Conservation (phyloP, 1,140 invertebrate genomes). For the Drosophila prosaltans region DNA sequence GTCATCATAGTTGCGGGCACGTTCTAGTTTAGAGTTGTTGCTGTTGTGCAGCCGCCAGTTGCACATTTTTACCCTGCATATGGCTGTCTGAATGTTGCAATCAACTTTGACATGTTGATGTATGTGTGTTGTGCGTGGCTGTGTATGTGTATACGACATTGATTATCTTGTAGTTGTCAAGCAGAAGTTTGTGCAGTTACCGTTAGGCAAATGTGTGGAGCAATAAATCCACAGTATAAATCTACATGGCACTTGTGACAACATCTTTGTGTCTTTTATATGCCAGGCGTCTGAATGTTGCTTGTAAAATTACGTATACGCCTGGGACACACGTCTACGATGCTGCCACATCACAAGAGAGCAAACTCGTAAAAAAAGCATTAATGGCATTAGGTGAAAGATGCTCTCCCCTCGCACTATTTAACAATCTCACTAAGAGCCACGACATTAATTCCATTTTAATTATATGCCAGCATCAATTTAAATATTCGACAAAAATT, state of each 20-base stretch:
- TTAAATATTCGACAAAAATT: slow-evolving; percentile 14
- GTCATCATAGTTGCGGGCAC: slow-evolving; percentile 42
- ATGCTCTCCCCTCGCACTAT: slow-evolving; percentile 47
- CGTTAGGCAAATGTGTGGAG: slow-evolving; percentile 44
- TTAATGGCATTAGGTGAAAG: slow-evolving; percentile 21
- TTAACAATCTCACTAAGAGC: slow-evolving; percentile 34
- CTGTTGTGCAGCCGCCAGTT: slow-evolving; percentile 35
- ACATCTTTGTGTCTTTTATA: slow-evolving; percentile 46
- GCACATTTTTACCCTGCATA: slow-evolving; percentile 44
- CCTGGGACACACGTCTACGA: slow-evolving; percentile 7
- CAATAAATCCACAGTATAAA: slow-evolving; percentile 60
- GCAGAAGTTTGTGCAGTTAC: slow-evolving; percentile 29
- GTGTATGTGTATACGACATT: slow-evolving; percentile 59
- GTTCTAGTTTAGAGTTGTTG: slow-evolving; percentile 30
- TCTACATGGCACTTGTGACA: slow-evolving; percentile 42
- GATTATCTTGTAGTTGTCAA: slow-evolving; percentile 66
- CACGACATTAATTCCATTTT: slow-evolving; percentile 49
- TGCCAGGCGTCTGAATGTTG: slow-evolving; percentile 15
- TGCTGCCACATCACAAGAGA: not conserved
- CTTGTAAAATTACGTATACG: slow-evolving; percentile 51
- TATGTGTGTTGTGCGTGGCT: slow-evolving; percentile 2
- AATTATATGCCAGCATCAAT: slow-evolving; percentile 50
- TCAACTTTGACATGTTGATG: slow-evolving; percentile 67
- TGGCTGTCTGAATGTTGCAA: slow-evolving; percentile 59
- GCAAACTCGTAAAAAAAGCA: slow-evolving; percentile 54